Evolutionary conservation across 2,888 invertebrate species (phyloP).

Genomic region (Petrolisthes manimaculis): DNA sequence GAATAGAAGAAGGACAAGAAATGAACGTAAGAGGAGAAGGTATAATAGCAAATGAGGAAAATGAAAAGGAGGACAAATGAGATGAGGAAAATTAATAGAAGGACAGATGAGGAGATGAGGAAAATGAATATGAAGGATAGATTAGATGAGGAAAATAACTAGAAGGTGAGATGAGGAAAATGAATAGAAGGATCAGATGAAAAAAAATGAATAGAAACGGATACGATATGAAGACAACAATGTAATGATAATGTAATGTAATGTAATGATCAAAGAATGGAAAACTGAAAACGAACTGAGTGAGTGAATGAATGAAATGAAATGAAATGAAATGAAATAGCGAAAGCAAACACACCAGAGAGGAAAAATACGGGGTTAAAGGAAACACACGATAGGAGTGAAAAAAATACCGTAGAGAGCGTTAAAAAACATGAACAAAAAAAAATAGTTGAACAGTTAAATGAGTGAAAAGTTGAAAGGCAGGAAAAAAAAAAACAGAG

Average conservation of each 20-base stretch:
- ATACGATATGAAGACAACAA: background rate
- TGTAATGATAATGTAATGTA: background rate
- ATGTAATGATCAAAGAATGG: background rate
- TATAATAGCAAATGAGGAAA: background rate
- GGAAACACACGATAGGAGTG: background rate
- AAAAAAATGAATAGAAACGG: background rate
- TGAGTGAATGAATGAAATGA: background rate
- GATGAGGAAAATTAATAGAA: too few species aligned
- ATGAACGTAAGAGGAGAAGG: background rate
- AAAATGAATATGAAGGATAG: background rate
- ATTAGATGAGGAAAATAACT: background rate
- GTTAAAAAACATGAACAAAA: background rate
- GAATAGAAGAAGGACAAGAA: slow-evolving; percentile 3
- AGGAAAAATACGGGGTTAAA: background rate
- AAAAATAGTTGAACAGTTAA: background rate
- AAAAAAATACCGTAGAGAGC: background rate
- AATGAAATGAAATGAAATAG: background rate
- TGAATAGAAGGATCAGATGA: background rate
- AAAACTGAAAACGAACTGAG: background rate
- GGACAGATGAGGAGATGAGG: background rate
- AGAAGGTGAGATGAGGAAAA: background rate
- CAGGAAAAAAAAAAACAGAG: background rate
- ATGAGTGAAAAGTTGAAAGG: background rate
- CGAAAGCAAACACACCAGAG: background rate
- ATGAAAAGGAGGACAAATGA: too few species aligned